Conservation (phyloP, 2,797 vertebrate species). For the Masticophis lateralis region DNA sequence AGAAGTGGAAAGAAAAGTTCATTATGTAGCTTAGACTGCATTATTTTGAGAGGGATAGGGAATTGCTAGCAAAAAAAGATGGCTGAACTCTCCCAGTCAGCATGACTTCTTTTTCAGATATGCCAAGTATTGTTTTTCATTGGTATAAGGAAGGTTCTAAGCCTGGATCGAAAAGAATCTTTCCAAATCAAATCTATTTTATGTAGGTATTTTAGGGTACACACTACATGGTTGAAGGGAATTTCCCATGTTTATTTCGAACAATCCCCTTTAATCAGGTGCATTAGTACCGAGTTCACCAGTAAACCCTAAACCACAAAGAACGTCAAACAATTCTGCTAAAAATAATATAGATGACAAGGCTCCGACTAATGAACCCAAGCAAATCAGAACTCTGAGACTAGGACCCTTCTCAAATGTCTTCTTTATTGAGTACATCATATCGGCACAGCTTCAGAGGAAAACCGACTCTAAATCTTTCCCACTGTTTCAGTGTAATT, state of each 20-base stretch:
- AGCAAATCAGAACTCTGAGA: no score
- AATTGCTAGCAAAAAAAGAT: neutral
- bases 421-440: no score
- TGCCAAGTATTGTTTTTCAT: neutral
- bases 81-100: neutral
- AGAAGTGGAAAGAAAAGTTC: neutral
- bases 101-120: neutral
- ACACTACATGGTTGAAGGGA: neutral
- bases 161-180: neutral
- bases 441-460: no score
- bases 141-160: neutral
- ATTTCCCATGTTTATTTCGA: neutral
- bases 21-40: neutral
- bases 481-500: no score
- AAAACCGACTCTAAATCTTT: no score
- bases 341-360: neutral
- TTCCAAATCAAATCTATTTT: neutral
- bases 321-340: constrained; percentile 29
- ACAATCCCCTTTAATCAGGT: constrained; percentile 26
- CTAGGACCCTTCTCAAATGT: no score
- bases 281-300: neutral
- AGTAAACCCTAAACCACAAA: neutral
- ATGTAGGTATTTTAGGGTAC: neutral
- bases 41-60: neutral
- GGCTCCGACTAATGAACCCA: no score